Conservation (phyloP, 2,797 vertebrate species). For the Rousettus madagascariensis region DNA sequence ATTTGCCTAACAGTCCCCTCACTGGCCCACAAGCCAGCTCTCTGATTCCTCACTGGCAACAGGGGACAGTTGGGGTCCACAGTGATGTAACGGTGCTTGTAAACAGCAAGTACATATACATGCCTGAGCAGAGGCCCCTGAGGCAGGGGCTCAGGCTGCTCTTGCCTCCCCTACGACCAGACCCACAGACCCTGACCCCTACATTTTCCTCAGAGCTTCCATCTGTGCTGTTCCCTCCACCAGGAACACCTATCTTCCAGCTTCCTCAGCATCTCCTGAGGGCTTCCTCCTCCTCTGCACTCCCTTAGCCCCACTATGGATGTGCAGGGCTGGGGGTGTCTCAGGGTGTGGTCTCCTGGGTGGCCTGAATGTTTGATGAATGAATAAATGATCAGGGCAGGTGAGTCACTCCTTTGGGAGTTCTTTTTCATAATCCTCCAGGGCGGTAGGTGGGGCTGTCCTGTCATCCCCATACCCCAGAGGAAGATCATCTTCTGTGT, state of each 20-base stretch:
- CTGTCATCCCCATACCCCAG: neutral
- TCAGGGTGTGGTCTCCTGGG: slow-evolving; percentile 79
- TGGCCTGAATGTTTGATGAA: neutral
- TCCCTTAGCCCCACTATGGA: neutral
- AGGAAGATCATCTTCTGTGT: neutral
- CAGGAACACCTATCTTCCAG: neutral
- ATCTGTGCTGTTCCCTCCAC: neutral
- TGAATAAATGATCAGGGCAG: neutral
- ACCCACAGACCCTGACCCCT: neutral
- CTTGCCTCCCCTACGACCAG: neutral
- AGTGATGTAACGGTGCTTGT: rapidly evolving
- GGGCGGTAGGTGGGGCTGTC: neutral
- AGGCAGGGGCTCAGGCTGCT: neutral
- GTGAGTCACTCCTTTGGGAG: neutral
- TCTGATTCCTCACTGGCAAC: neutral
- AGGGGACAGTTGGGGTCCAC: neutral
- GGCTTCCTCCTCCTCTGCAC: neutral
- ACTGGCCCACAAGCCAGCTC: neutral
- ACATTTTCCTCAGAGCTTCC: neutral
- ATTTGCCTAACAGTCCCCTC: neutral
- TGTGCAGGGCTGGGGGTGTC: slow-evolving; percentile 79
- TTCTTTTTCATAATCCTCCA: neutral
- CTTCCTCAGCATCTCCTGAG: neutral
- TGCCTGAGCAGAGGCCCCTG: neutral
- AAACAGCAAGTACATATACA: neutral